Evolutionary conservation across 2,113 vertebrate species (phyloP).

Genomic region (Stigmatopora nigra): DNA sequence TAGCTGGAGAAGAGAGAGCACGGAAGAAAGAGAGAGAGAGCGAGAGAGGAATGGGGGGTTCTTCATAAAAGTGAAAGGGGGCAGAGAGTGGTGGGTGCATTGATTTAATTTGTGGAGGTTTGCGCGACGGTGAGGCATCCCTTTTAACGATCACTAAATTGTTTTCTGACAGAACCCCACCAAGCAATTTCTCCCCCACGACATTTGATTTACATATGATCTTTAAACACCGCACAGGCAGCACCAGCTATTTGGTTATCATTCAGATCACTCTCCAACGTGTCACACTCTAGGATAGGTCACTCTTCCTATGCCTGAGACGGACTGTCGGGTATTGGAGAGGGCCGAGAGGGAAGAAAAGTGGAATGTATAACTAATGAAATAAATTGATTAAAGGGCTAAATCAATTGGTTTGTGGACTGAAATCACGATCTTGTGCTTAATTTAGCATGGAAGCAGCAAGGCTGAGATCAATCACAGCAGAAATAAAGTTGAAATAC

Average conservation of each 20-base stretch:
- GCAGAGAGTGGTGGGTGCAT: slow-evolving; percentile 63
- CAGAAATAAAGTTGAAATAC: slow-evolving; percentile 71
- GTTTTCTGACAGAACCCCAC: slow-evolving; percentile 86
- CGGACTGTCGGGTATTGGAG: slow-evolving; percentile 27
- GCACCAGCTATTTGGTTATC: slow-evolving; percentile 82
- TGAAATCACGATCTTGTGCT: slow-evolving; percentile 82
- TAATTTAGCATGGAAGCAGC: slow-evolving; percentile 84
- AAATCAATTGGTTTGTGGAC: slow-evolving; percentile 89
- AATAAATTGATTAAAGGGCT: slow-evolving; percentile 87
- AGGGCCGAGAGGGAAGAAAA: slow-evolving; percentile 43
- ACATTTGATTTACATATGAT: slow-evolving; percentile 99
- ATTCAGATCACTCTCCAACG: slow-evolving; percentile 79
- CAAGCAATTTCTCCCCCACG: slow-evolving; percentile 75
- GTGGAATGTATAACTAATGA: slow-evolving; percentile 88
- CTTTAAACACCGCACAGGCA: slow-evolving; percentile 83
- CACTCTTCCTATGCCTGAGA: slow-evolving; percentile 69
- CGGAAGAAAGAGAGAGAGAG: not conserved
- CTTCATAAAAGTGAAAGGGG: slow-evolving; percentile 58
- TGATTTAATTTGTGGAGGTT: slow-evolving; percentile 78
- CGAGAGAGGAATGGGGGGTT: not conserved
- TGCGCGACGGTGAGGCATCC: slow-evolving; percentile 73
- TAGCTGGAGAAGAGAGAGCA: slow-evolving; percentile 13
- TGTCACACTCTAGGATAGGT: slow-evolving; percentile 81
- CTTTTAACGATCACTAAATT: slow-evolving; percentile 92
- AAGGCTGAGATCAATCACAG: slow-evolving; percentile 76